phyloP scores from a whole-genome alignment of 1,140 invertebrate species.

The Papilio machaon region DNA sequence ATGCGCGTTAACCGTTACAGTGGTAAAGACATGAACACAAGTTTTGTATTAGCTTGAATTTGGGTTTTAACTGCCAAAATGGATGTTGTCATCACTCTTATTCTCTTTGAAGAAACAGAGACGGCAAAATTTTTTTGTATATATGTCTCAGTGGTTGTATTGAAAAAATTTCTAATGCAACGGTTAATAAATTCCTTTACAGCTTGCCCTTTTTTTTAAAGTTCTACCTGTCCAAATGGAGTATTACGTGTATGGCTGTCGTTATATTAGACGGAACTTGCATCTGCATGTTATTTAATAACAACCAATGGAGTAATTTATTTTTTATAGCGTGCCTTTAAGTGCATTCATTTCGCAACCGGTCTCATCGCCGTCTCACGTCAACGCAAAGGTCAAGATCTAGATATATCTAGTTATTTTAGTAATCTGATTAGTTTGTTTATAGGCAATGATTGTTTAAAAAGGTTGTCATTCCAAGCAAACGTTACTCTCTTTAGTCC shows the following conservation, averaged over 20 bases:
- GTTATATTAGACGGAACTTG: not conserved
- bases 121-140: too few relatives aligned
- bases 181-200: not conserved
- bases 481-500: not conserved
- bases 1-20: too few relatives aligned
- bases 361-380: constrained; percentile 23
- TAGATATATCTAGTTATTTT: not conserved
- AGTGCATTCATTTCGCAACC: constrained; percentile 24
- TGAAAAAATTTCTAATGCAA: not conserved
- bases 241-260: not conserved
- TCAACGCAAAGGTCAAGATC: constrained; percentile 9
- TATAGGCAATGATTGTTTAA: not conserved
- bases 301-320: not conserved
- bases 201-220: not conserved
- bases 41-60: too few relatives aligned
- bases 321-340: constrained; percentile 14
- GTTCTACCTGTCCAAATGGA: not conserved
- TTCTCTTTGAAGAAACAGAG: too few relatives aligned
- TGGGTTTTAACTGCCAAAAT: too few relatives aligned
- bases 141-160: not conserved
- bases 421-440: not conserved
- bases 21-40: too few relatives aligned
- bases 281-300: constrained; percentile 10
- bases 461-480: not conserved
- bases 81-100: too few relatives aligned